Evolutionary conservation across 2,888 invertebrate species (phyloP).

Genomic region (Melanargia galathea): DNA sequence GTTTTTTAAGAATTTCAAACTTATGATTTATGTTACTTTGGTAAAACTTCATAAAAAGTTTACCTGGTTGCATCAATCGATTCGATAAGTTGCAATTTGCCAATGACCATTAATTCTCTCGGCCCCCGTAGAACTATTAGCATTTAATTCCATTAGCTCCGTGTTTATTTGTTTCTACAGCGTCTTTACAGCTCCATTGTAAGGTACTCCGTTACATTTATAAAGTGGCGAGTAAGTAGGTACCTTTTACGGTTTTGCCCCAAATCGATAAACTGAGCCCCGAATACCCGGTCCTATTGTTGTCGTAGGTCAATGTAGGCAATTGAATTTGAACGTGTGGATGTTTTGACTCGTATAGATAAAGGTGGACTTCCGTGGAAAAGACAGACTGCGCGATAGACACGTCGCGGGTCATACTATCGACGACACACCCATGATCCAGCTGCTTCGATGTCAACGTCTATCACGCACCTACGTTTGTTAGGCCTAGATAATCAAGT

Average conservation of each 20-base stretch:
- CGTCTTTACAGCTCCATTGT: neutral
- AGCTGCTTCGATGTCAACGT: too few species aligned
- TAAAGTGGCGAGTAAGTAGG: neutral
- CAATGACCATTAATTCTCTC: conserved; percentile 14
- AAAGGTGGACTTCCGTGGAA: too few species aligned
- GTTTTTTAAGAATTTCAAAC: too few species aligned
- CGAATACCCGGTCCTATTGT: neutral
- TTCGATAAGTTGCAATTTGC: neutral
- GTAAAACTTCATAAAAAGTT: too few species aligned
- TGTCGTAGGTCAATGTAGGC: neutral
- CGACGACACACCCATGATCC: too few species aligned
- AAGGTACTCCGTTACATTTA: too few species aligned
- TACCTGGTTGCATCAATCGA: conserved; percentile 12
- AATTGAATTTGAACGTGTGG: neutral
- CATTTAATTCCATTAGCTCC: conserved; percentile 25
- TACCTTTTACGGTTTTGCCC: neutral
- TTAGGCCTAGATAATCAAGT: too few species aligned
- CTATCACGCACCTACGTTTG: too few species aligned
- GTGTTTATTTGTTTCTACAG: neutral
- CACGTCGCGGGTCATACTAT: too few species aligned
- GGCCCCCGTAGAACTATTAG: conserved; percentile 23
- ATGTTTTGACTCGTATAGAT: too few species aligned
- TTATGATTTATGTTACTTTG: too few species aligned
- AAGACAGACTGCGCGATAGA: too few species aligned
- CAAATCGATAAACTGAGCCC: neutral